Conservation (phyloP, 1,140 invertebrate species). For the Pteromalus puparum region DNA sequence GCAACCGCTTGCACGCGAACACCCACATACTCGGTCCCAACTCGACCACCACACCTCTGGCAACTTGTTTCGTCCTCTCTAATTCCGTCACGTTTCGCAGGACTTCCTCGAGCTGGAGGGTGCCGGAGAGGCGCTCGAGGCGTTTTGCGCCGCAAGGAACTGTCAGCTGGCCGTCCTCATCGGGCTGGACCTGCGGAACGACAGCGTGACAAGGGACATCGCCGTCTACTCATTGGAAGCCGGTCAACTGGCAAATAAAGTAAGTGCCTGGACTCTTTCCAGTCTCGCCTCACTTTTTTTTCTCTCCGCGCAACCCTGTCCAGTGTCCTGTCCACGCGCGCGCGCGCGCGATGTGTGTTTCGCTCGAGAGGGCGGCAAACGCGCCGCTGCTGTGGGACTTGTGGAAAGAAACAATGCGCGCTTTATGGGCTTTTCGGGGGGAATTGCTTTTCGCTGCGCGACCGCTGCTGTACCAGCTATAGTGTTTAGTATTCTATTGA, state of each 20-base stretch:
- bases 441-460: not conserved
- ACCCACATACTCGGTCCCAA: no score
- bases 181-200: constrained; percentile 73
- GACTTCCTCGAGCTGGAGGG: constrained; percentile 74
- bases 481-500: not conserved
- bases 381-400: no score
- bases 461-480: not conserved
- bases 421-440: not conserved
- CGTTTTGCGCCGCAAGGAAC: constrained; percentile 72
- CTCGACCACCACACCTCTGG: not conserved
- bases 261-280: constrained; percentile 60
- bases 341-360: not conserved
- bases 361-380: not conserved
- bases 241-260: constrained; percentile 66
- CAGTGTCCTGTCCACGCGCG: not conserved
- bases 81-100: constrained; percentile 54
- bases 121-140: constrained; percentile 68
- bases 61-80: not conserved
- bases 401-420: not conserved
- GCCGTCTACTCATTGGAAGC: constrained; percentile 71
- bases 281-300: constrained; percentile 31
- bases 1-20: no score
- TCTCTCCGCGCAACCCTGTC: not conserved
- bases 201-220: constrained; percentile 74
- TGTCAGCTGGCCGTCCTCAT: constrained; percentile 72